Evolutionary conservation across 2,113 vertebrate species (phyloP).

Genomic region (Syngnathoides biaculeatus): DNA sequence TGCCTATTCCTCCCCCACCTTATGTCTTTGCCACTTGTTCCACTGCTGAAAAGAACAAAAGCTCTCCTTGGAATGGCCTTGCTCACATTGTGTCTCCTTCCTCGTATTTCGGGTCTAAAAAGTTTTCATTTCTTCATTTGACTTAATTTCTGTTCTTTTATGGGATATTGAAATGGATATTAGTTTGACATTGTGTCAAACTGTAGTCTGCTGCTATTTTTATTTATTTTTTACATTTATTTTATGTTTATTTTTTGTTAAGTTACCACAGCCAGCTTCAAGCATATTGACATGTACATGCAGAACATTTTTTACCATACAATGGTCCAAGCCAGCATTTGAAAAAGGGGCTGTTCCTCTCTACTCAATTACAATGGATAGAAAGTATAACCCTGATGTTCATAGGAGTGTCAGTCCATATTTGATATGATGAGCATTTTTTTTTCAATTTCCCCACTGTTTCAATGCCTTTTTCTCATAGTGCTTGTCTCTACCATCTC

Average conservation of each 20-base stretch:
- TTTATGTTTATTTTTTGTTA: constrained; percentile 23
- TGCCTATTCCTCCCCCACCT: constrained; percentile 39
- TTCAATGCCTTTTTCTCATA: constrained; percentile 3
- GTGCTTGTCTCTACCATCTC: background rate
- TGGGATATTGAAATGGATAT: constrained; percentile 41
- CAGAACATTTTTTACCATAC: constrained; percentile 11
- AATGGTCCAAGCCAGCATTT: constrained; percentile 29
- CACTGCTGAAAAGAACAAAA: constrained; percentile 57
- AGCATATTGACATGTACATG: constrained; percentile 19
- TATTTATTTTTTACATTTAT: background rate
- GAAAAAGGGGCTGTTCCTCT: constrained; percentile 12
- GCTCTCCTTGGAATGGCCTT: constrained; percentile 68
- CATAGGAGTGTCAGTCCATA: background rate
- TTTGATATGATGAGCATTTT: background rate
- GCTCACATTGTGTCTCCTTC: constrained; percentile 55
- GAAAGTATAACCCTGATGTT: constrained; percentile 1
- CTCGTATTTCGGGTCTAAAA: constrained; percentile 44
- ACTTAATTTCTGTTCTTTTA: constrained; percentile 35
- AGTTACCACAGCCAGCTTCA: constrained; percentile 33
- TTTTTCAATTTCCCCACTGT: background rate
- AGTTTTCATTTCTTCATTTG: constrained; percentile 24
- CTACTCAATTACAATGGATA: constrained; percentile 11
- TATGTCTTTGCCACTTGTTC: constrained; percentile 49
- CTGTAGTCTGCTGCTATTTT: constrained; percentile 38
- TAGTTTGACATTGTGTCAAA: constrained; percentile 50